phyloP scores from a whole-genome alignment of 1,140 invertebrate species.

The Wiebesia pumilae region DNA sequence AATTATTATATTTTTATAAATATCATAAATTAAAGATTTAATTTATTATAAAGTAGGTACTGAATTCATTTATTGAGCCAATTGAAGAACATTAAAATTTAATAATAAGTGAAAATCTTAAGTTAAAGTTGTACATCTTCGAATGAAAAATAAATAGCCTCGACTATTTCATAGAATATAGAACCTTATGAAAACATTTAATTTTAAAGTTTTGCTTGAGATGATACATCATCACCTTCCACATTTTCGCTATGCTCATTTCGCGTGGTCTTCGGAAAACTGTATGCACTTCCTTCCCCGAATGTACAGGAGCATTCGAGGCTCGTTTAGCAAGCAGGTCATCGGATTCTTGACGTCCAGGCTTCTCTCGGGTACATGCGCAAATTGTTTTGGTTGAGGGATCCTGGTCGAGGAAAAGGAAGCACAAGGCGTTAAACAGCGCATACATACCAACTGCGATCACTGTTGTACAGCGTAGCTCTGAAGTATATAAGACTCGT shows the following conservation, averaged over 20 bases:
- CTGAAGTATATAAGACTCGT: slow-evolving; percentile 65
- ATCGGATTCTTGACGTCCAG: slow-evolving; percentile 71
- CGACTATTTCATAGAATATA: background rate
- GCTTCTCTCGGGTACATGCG: slow-evolving; percentile 62
- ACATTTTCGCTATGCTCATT: background rate
- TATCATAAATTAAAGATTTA: no score
- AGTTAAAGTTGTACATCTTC: background rate
- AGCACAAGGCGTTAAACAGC: slow-evolving; percentile 70
- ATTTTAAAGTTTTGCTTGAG: background rate
- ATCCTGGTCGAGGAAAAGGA: slow-evolving; percentile 31
- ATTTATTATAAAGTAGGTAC: no score
- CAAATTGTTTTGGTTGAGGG: slow-evolving; percentile 72
- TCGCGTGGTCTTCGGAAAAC: background rate
- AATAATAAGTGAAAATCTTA: no score
- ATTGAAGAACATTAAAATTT: no score
- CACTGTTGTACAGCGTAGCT: background rate
- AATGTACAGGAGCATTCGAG: slow-evolving; percentile 57
- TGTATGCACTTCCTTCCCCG: background rate
- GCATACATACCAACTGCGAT: slow-evolving; percentile 59
- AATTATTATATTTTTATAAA: no score
- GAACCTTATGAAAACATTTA: background rate
- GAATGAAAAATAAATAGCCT: background rate
- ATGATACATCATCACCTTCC: background rate
- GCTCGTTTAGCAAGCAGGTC: slow-evolving; percentile 71
- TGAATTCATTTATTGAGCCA: no score